A percentile compares a stretch with the other conserved stretches of the same genome.
Conservation (phyloP, 2,797 vertebrate genomes). For the Ispidina picta region DNA sequence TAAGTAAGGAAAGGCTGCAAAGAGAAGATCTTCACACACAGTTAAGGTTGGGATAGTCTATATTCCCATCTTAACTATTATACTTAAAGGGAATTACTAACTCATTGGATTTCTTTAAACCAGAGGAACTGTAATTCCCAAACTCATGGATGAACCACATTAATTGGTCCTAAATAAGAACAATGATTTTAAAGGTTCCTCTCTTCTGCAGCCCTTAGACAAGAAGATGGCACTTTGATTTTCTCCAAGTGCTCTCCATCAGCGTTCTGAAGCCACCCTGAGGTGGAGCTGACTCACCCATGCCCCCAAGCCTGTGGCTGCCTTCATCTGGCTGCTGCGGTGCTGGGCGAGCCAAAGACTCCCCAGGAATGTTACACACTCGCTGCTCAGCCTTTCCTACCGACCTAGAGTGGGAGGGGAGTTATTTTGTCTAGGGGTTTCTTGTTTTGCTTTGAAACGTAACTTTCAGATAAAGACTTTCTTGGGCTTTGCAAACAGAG, state of each 20-base stretch:
- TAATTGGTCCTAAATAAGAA: background rate
- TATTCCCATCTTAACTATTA: background rate
- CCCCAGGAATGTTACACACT: background rate
- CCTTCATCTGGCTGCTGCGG: background rate
- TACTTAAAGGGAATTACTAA: background rate
- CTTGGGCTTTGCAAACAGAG: background rate
- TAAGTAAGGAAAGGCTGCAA: background rate
- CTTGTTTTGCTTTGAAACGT: background rate
- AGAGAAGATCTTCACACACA: background rate
- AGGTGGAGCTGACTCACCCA: background rate
- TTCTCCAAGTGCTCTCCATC: background rate
- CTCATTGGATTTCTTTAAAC: background rate
- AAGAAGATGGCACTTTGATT: background rate
- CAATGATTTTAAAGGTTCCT: background rate
- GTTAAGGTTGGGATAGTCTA: background rate
- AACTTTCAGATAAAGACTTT: background rate
- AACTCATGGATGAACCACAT: background rate
- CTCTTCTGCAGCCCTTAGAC: background rate
- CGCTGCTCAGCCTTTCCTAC: background rate
- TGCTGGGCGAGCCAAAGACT: background rate
- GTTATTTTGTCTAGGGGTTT: conserved; percentile 23
- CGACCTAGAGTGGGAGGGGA: background rate
- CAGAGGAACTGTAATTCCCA: background rate
- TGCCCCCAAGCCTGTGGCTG: background rate
- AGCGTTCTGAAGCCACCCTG: background rate